Percentiles rank a stretch among this genome's conserved stretches.
phyloP scores from a whole-genome alignment of 2,888 invertebrate genomes.

The Caenorhabditis becei region DNA sequence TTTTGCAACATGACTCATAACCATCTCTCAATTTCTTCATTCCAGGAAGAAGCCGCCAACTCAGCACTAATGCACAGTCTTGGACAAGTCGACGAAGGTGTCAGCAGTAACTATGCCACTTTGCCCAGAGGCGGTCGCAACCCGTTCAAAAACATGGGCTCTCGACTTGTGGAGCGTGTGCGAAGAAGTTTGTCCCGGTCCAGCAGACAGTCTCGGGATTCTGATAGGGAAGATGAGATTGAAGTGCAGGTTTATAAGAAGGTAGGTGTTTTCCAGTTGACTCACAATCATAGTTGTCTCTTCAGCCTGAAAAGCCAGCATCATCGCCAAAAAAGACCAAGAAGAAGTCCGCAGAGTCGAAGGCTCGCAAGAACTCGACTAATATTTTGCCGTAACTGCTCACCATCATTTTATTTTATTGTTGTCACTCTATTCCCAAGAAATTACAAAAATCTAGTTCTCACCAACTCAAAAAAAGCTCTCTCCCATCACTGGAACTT shows the following conservation, averaged over 20 bases:
- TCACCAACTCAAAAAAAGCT: background rate
- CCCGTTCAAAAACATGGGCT: slow-evolving; percentile 78
- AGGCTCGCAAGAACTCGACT: slow-evolving; percentile 68
- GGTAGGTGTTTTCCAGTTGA: slow-evolving; percentile 15
- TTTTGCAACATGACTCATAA: too few relatives aligned
- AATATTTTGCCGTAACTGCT: slow-evolving; percentile 30
- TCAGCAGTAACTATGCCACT: slow-evolving; percentile 66
- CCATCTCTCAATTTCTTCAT: too few relatives aligned
- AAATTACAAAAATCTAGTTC: background rate
- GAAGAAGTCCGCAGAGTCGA: slow-evolving; percentile 74
- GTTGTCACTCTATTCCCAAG: background rate
- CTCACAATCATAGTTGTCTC: slow-evolving; percentile 7
- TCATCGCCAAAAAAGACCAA: slow-evolving; percentile 75
- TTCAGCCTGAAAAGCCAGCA: slow-evolving; percentile 63
- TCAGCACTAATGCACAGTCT: slow-evolving; percentile 64
- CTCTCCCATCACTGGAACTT: slow-evolving; percentile 5
- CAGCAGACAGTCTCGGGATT: slow-evolving; percentile 62
- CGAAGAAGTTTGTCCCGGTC: slow-evolving; percentile 74
- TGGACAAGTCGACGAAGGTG: slow-evolving; percentile 66
- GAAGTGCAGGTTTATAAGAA: slow-evolving; percentile 64
- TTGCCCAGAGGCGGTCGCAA: slow-evolving; percentile 71
- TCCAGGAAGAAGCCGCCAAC: slow-evolving; percentile 60
- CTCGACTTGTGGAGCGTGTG: slow-evolving; percentile 77
- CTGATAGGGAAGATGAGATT: slow-evolving; percentile 63
- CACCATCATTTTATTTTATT: background rate